These are phyloP conservation scores for Clarias magur DNA, from an alignment of 2,113 vertebrate genomes.

Conservation along the genomic window DNA sequence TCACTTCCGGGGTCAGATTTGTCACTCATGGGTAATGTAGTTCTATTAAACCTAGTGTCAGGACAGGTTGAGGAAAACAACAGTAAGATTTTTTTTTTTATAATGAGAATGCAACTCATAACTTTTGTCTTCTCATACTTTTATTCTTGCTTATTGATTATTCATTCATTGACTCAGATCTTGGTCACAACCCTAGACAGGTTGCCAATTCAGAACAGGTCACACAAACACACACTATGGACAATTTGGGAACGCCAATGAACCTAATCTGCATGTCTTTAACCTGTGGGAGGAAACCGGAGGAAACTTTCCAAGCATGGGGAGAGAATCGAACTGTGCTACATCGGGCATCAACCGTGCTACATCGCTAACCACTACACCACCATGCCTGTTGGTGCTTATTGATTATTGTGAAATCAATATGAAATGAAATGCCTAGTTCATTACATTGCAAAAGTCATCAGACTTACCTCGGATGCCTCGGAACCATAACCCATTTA, in stretches of 20 bases:
- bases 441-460: not conserved
- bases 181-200: no score
- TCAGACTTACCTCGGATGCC: not conserved
- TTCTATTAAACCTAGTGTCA: not conserved
- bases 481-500: not conserved
- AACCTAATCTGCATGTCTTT: no score
- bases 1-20: constrained; percentile 18
- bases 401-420: not conserved
- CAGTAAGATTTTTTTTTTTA: no score
- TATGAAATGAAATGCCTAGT: not conserved
- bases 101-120: not conserved
- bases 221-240: no score
- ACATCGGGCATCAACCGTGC: no score
- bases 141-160: not conserved
- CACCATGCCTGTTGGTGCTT: not conserved
- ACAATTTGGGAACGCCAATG: no score
- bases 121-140: not conserved
- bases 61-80: not conserved
- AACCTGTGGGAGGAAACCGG: no score
- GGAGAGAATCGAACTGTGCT: no score
- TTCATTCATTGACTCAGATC: no score
- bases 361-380: no score
- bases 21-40: constrained; percentile 62
- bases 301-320: no score
- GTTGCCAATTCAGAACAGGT: no score